These are phyloP conservation scores for Notospermus geniculatus DNA, from an alignment of 1,140 invertebrate genomes.

Conservation along the genomic window DNA sequence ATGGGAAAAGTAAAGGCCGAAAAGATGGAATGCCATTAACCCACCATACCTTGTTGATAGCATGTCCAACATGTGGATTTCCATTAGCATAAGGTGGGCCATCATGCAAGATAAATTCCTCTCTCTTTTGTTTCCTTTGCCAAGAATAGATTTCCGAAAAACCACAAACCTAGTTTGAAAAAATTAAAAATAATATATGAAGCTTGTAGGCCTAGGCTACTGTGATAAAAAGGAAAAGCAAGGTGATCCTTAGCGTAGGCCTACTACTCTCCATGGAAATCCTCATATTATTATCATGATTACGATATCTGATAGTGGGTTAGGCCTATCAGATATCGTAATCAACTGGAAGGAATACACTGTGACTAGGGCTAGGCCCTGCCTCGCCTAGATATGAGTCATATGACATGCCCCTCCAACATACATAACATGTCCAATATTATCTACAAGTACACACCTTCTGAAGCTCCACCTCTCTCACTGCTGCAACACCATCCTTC, in stretches of 20 bases:
- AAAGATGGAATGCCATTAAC: not conserved
- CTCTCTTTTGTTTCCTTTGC: conserved; percentile 69
- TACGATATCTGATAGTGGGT: too few relatives aligned
- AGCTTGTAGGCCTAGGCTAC: too few relatives aligned
- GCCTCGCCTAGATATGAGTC: too few relatives aligned
- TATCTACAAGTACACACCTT: conserved; percentile 51
- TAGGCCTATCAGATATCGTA: too few relatives aligned
- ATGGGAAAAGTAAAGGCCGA: not conserved
- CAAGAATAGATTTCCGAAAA: conserved; percentile 80
- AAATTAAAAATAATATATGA: conserved; percentile 12
- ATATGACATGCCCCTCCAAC: too few relatives aligned
- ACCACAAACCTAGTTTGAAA: conserved; percentile 63
- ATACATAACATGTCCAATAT: too few relatives aligned
- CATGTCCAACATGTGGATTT: conserved; percentile 93
- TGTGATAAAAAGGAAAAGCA: too few relatives aligned
- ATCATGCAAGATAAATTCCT: conserved; percentile 90
- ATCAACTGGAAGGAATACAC: too few relatives aligned
- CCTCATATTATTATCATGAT: too few relatives aligned
- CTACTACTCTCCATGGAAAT: too few relatives aligned
- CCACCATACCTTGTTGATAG: conserved; percentile 86
- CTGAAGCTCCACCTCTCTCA: conserved; percentile 64
- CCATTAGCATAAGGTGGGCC: conserved; percentile 99
- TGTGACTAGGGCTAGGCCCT: too few relatives aligned
- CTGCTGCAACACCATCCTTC: conserved; percentile 59
- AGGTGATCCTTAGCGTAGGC: too few relatives aligned